Percentiles rank a stretch among this genome's conserved stretches.
Conservation (phyloP, 2,113 vertebrate species). For the Merops nubicus region DNA sequence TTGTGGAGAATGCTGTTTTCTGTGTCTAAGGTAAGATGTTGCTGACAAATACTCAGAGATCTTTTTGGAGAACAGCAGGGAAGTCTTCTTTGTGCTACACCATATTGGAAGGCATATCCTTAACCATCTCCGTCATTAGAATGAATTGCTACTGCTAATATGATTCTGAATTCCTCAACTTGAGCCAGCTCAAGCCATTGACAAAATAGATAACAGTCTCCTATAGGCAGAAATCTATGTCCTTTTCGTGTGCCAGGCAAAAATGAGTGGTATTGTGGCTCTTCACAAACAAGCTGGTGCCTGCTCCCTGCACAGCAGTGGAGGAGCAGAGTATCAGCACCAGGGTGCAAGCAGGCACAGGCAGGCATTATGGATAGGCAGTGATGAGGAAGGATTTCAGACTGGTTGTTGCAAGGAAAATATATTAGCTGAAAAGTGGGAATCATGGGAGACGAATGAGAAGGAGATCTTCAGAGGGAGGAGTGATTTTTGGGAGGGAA, state of each 20-base stretch:
- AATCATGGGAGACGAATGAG: neutral
- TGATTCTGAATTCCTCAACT: neutral
- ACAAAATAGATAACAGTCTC: neutral
- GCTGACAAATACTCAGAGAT: neutral
- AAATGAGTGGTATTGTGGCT: neutral
- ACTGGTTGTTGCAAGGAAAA: neutral
- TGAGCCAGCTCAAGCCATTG: neutral
- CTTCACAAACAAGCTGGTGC: neutral
- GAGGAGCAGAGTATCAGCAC: neutral
- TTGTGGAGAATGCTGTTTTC: neutral
- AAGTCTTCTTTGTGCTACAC: neutral
- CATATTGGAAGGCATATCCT: neutral
- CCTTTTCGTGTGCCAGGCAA: neutral
- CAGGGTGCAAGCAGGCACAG: fast-evolving
- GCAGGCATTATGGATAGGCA: fast-evolving
- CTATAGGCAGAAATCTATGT: neutral
- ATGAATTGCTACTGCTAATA: neutral
- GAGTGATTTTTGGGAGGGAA: neutral
- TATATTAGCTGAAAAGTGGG: neutral
- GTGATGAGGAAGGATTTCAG: neutral
- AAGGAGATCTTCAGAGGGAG: neutral
- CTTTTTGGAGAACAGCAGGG: neutral
- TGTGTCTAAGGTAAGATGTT: neutral
- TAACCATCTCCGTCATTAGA: neutral
- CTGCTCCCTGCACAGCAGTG: neutral